Evolutionary conservation across 2,888 invertebrate genomes (phyloP), one percentile per base, ranked within the genome.

Genomic region (Enchytraeus crypticus): DNA sequence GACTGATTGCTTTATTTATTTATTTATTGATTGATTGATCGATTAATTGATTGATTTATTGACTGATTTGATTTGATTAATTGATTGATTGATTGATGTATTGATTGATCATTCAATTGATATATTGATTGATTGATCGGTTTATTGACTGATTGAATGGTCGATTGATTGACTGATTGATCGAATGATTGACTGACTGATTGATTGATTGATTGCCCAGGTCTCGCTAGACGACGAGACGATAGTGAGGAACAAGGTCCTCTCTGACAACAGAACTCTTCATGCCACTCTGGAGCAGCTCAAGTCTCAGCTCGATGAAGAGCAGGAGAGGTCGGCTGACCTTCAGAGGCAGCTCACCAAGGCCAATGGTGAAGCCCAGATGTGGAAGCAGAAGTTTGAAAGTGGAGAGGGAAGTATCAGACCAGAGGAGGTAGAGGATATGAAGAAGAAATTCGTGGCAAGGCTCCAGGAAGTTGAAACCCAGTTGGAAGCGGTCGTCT

Each of bases 321-420:
- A 99, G 83, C 91, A 92, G 71, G 96, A 97, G 82, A 92, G 90
- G 82, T 96, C 95, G 85, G 91, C 92, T 81, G 98, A 99, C 80
- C 85, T 97, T 74, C 95, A 96, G 84, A 88, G 98, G 80, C 97
- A 97, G 83, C 87, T 99, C 79, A 92, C 93, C 87, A 97, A 98
- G 85, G 90, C 95, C 75, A 95, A 96, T 80, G 90, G 90, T 75
- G 98, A 98, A 81, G 85, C 92, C 72, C 95, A 96, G 83, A 83
- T 93, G 73, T 97, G 97, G 96, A 88, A 96, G 77, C 89, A 92
- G 82, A 96, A 96, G 83, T 98, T 95, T 86, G 98, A 98, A 82
- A 90, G 90, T 76, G 98, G 77, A 64, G 79, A 78, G 57, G 69
- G 67, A 14, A 69, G 66, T 23, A 92, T 95, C 43, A 71, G 77